Evolutionary conservation across 2,797 vertebrate species (phyloP).

Genomic region (Propithecus deckenii): DNA sequence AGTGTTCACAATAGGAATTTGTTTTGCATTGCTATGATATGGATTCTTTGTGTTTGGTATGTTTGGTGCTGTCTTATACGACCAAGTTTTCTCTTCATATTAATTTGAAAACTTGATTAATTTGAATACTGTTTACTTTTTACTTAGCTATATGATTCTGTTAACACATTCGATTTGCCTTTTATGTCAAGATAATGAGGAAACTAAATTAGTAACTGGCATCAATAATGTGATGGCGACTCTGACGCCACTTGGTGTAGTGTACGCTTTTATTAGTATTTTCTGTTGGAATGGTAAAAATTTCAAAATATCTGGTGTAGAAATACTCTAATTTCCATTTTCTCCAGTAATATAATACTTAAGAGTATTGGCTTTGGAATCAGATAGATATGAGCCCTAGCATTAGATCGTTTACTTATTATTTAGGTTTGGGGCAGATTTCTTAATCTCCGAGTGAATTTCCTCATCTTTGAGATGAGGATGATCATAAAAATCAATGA

Average conservation of each 20-base stretch:
- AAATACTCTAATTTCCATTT: neutral
- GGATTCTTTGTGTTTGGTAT: neutral
- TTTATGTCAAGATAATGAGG: neutral
- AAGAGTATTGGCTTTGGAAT: neutral
- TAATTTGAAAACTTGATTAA: neutral
- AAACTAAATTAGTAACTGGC: neutral
- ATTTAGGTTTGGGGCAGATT: neutral
- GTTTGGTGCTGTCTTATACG: neutral
- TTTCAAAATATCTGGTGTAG: neutral
- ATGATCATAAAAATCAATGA: neutral
- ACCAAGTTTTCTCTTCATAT: neutral
- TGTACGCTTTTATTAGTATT: neutral
- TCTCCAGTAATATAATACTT: neutral
- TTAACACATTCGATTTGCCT: neutral
- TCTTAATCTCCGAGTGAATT: neutral
- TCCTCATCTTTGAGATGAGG: neutral
- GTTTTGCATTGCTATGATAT: neutral
- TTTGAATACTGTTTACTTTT: neutral
- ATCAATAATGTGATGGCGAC: neutral
- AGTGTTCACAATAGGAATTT: neutral
- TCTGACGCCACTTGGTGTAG: neutral
- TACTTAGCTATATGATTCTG: neutral
- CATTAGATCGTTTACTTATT: neutral
- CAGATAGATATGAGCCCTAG: neutral
- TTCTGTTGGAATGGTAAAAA: neutral